A percentile compares a stretch with the other conserved stretches of the same genome.
Conservation (phyloP, 2,797 vertebrate genomes). For the Schizopygopsis malacanthus region DNA sequence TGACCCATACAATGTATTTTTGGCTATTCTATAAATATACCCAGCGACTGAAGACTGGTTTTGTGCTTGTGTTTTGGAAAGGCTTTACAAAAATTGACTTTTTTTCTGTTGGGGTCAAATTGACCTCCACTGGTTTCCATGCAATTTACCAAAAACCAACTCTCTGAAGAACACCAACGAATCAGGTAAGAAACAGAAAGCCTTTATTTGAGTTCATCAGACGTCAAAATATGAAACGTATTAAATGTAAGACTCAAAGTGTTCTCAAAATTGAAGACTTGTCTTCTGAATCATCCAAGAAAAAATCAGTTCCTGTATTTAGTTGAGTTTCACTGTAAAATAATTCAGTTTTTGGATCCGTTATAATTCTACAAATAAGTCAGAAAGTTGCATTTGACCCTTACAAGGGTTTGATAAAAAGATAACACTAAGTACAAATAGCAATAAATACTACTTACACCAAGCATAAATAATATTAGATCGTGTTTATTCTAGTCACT, state of each 20-base stretch:
- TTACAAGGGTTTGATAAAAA: neutral
- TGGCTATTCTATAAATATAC: no score
- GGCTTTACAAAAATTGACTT: neutral
- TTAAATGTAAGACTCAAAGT: neutral
- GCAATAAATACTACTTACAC: neutral
- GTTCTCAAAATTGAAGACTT: neutral
- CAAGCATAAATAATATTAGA: no score
- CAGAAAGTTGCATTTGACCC: neutral
- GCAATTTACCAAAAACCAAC: neutral
- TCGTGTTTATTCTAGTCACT: neutral
- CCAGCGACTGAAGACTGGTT: no score
- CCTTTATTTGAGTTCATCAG: neutral
- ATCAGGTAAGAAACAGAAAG: neutral
- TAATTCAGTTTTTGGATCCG: neutral
- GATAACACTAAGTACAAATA: neutral
- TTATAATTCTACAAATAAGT: neutral
- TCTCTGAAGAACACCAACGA: no score
- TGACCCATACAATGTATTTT: no score
- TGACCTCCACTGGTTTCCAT: neutral
- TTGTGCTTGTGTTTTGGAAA: neutral
- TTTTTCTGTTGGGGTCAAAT: neutral
- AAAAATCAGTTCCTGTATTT: neutral
- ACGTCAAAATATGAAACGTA: neutral
- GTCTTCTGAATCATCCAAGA: neutral
- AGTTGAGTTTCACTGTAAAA: neutral